Evolutionary conservation across 2,888 invertebrate species (phyloP), one percentile per base, ranked within the genome.

Genomic region (Saturnia japonica): DNA sequence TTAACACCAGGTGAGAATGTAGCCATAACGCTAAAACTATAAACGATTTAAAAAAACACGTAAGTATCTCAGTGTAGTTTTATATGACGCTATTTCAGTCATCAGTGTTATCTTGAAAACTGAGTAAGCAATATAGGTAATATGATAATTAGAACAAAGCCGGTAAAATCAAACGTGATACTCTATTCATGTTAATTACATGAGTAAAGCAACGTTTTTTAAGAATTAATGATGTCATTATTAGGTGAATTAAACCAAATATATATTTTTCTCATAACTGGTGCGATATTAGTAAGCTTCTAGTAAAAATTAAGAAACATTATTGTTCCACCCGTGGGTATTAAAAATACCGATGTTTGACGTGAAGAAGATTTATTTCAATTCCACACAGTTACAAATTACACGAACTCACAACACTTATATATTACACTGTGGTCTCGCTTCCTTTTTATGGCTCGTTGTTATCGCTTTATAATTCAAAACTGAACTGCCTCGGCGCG

Each of bases 71-170:
- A 2, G 22, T n/a, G 9, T 8, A 12, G n/a, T n/a, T n/a, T 25
- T 57, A 28, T 28, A 28, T 28, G 0, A 60, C 11, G 57, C 12
- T 60, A 25, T 57, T 57, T 25, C 25, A 57, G 22, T 57, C n/a
- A n/a, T 34, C 34, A 34, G 34, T 34, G 28, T 60, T 60, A 60
- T 60, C 57, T 60, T 14, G 57, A 28, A 60, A 28, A 28, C 14
- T n/a, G 57, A 28, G 28, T 60, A 60, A 25, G 28, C 57, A 60
- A 60, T 28, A 11, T 22, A 57, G 25, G 28, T 60, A 60, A 60
- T 28, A 60, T n/a, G n/a, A 60, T 60, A 60, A 60, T 60, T 60
- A 60, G 57, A 14, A 60, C 57, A 60, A 25, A 60, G 28, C 28
- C 14, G 57, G 57, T 28, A 60, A 60, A 60, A 60, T 9, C 28